Evolutionary conservation across 2,888 invertebrate genomes (phyloP), one percentile per base, ranked within the genome.

Genomic region (Miltochrista miniata): DNA sequence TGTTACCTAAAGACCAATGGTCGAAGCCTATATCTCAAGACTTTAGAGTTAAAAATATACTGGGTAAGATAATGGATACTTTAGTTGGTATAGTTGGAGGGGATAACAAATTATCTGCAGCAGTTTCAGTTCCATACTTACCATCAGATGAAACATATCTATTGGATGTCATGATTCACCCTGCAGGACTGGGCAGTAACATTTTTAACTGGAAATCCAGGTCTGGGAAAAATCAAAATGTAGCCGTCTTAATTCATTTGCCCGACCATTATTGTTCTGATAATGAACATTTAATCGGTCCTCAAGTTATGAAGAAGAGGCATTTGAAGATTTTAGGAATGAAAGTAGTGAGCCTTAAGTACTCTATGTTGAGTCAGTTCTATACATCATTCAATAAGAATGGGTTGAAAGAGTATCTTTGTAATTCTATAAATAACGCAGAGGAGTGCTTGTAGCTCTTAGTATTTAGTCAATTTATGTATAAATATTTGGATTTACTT

Each of bases 261-360:
- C 94, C 95, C 1, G 94, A 95, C 58, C 93, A 95, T 76, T 95
- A 93, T 76, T 94, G 94, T 72, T 88, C 91, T 37, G 90, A 93
- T 53, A 91, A 90, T 37, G 79, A 83, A 39, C 81, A 89, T 45
- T 76, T 95, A 15, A 86, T 93, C 60, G 95, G 95, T 0, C 92
- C 93, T 18, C 94, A 95, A 76, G 77, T 89, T 2, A 93, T 95
- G 93, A 93, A 93, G 59, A 92, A 90, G 51, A 90, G 93, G 51
- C 95, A 95, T 73, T 83, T 96, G 10, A 88, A 90, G 68, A 87
- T 93, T 61, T 79, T 95, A 40, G 95, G 95, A 2, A 90, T 95
- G 59, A 93, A 92, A 70, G 93, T 95, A 18, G 92, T 93, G 11
- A 92, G 90, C 51, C 71, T 95, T 5, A 92, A 93, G 64, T 94